phyloP scores from a whole-genome alignment of 2,888 invertebrate species.

The Oasisia sp. region DNA sequence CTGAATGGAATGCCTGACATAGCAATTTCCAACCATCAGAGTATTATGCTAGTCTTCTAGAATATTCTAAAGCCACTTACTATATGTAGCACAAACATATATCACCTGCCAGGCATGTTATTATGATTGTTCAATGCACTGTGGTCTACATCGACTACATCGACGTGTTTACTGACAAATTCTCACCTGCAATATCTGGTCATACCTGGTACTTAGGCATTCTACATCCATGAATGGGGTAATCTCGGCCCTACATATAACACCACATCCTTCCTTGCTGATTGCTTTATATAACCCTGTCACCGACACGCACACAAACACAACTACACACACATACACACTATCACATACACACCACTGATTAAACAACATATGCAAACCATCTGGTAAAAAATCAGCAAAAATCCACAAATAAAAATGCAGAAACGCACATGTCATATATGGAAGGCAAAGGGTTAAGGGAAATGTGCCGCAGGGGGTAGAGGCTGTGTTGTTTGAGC shows the following conservation, averaged over 20 bases:
- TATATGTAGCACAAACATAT: background rate
- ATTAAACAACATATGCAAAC: background rate
- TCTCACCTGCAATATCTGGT: conserved; percentile 10
- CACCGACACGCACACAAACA: background rate
- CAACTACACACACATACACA: background rate
- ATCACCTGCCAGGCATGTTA: background rate
- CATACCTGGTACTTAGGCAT: background rate
- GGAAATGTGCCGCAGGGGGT: background rate
- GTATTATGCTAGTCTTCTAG: background rate
- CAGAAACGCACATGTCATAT: background rate
- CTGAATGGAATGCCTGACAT: background rate
- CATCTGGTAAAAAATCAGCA: background rate
- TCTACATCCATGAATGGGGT: conserved; percentile 8
- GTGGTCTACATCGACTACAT: background rate
- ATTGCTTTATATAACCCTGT: background rate
- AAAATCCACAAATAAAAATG: background rate
- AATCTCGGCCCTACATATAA: background rate
- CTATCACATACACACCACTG: background rate
- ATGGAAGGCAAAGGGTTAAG: background rate
- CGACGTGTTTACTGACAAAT: background rate
- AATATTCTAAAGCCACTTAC: background rate
- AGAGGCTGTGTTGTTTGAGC: background rate
- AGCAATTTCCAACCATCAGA: background rate
- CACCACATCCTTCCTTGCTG: background rate
- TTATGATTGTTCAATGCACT: background rate